Evolutionary conservation across 2,888 invertebrate species (phyloP).

Genomic region (Polylopha cassiicola): DNA sequence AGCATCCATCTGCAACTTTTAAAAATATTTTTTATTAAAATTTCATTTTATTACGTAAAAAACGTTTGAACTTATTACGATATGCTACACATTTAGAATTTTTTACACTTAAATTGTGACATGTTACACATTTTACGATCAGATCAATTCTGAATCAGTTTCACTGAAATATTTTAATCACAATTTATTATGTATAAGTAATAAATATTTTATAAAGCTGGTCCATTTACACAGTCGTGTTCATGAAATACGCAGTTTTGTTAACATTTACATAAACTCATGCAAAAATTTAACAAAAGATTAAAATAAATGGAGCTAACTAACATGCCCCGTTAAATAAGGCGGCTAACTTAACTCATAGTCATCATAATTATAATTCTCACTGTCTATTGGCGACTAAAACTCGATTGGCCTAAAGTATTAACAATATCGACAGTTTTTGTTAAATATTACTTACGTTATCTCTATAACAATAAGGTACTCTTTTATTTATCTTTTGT

Average conservation of each 20-base stretch:
- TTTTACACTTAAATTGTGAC: constrained; percentile 29
- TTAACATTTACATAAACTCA: constrained; percentile 59
- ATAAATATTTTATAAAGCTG: constrained; percentile 55
- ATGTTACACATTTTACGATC: constrained; percentile 39
- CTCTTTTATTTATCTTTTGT: constrained; percentile 7
- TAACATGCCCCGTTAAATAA: constrained; percentile 6
- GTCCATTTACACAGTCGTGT: constrained; percentile 55
- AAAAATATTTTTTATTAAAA: too few species aligned
- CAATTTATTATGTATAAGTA: constrained; percentile 26
- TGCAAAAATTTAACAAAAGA: constrained; percentile 52
- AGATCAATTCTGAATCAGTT: constrained; percentile 51
- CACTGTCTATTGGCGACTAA: constrained; percentile 30
- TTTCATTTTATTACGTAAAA: too few species aligned
- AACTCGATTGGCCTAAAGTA: constrained; percentile 38
- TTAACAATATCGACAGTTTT: constrained; percentile 52
- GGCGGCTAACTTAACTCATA: constrained; percentile 15
- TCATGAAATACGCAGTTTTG: constrained; percentile 24
- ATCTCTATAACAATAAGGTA: constrained; percentile 20
- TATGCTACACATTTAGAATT: constrained; percentile 45
- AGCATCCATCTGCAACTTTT: too few species aligned
- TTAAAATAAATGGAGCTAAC: constrained; percentile 29
- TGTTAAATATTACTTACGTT: constrained; percentile 30
- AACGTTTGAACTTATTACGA: constrained; percentile 39
- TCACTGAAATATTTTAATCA: constrained; percentile 44
- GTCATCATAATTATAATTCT: constrained; percentile 21